A percentile compares a stretch with the other conserved stretches of the same genome.
These are phyloP conservation scores for Neocloeon triangulifer DNA, from an alignment of 1,140 invertebrate genomes.

Conservation along the genomic window DNA sequence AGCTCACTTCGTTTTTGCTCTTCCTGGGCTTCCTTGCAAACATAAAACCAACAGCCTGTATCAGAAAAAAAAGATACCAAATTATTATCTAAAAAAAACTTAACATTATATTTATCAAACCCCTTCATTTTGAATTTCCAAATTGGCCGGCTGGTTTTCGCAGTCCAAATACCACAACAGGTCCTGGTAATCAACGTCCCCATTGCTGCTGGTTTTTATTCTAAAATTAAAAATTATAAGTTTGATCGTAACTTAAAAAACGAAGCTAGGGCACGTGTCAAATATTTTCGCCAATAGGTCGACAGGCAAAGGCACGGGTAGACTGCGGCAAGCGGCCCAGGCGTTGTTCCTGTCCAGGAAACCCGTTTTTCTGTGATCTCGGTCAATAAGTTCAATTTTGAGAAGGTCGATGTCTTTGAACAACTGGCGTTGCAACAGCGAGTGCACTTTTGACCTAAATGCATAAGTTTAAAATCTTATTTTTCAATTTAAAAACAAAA, in stretches of 20 bases:
- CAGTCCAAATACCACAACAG: constrained; percentile 32
- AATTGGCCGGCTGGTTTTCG: constrained; percentile 26
- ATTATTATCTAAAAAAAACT: too few species aligned
- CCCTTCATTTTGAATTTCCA: too few species aligned
- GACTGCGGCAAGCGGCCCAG: constrained; percentile 33
- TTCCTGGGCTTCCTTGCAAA: too few species aligned
- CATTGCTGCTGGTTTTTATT: constrained; percentile 30
- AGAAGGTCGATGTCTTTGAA: constrained; percentile 43
- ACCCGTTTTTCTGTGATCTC: constrained; percentile 29
- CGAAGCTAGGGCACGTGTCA: constrained; percentile 38
- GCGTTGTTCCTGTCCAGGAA: constrained; percentile 26
- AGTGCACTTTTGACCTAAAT: constrained; percentile 32
- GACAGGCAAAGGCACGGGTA: constrained; percentile 34
- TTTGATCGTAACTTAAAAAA: too few species aligned
- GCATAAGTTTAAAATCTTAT: neutral
- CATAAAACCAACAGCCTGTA: too few species aligned
- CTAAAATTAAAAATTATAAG: too few species aligned
- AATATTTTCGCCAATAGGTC: constrained; percentile 43
- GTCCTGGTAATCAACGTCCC: constrained; percentile 31
- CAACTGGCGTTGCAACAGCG: constrained; percentile 35
- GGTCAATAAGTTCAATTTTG: constrained; percentile 33
- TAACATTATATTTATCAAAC: too few species aligned
- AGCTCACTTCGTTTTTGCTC: too few species aligned
- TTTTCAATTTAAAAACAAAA: neutral
- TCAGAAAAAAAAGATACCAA: too few species aligned